Percentiles rank a stretch among this genome's conserved stretches.
These are phyloP conservation scores for Cynopterus brachyotis DNA, from an alignment of 2,113 vertebrate genomes.

Conservation along the genomic window DNA sequence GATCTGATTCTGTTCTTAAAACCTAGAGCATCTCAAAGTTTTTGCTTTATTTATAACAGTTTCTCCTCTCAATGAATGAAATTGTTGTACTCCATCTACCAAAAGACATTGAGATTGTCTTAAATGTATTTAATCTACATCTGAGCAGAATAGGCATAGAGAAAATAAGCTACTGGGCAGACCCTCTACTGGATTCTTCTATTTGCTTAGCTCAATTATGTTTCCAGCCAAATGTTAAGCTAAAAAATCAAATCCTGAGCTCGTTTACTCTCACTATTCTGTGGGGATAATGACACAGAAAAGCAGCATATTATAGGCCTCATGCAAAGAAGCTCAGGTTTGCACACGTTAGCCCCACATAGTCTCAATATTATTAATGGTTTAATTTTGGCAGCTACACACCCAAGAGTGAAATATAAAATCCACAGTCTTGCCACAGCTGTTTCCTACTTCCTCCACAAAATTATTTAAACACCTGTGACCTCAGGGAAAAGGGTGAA, in stretches of 20 bases:
- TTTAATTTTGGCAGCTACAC: constrained; percentile 1
- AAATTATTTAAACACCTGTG: constrained; percentile 23
- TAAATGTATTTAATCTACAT: background rate
- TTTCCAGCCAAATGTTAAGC: background rate
- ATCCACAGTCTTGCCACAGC: background rate
- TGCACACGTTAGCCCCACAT: background rate
- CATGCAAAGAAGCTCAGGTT: background rate
- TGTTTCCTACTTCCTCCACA: constrained; percentile 56
- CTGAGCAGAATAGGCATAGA: background rate
- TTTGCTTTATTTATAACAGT: background rate
- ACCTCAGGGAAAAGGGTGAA: background rate
- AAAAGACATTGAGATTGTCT: background rate
- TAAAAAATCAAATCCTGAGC: background rate
- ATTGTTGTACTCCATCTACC: background rate
- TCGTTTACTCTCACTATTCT: background rate
- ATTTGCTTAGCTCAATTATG: background rate
- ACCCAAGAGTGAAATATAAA: background rate
- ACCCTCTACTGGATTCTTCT: background rate
- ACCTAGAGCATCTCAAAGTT: background rate
- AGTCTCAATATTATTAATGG: background rate
- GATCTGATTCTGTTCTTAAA: background rate
- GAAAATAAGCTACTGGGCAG: background rate
- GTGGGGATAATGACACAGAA: background rate
- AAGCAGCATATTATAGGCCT: rapidly evolving
- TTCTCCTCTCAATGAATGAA: background rate